Evolutionary conservation across 1,140 invertebrate species (phyloP).

Genomic region (Drosophila melanogaster): Release_6_plus_ISO1_MT NT_033777.3:30915501-30916000

Average conservation of each 20-base stretch:
- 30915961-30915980: conserved; percentile 79
- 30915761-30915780: conserved; percentile 57
- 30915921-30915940: conserved; percentile 18
- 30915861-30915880: background rate
- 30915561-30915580: conserved; percentile 46
- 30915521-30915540: conserved; percentile 57
- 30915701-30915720: conserved; percentile 69
- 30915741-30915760: conserved; percentile 59
- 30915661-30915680: conserved; percentile 81
- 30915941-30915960: conserved; percentile 68
- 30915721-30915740: conserved; percentile 64
- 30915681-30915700: conserved; percentile 82
- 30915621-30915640: conserved; percentile 32
- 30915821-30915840: background rate
- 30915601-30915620: background rate
- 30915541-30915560: conserved; percentile 17
- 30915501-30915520: background rate
- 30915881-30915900: background rate
- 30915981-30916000: conserved; percentile 83
- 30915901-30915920: background rate
- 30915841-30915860: background rate
- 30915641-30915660: conserved; percentile 81
- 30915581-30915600: conserved; percentile 18
- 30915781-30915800: conserved; percentile 20
- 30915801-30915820: conserved; percentile 20